Percentiles rank a stretch among this genome's conserved stretches.
phyloP scores from a whole-genome alignment of 2,113 vertebrate species.

The Podarcis raffonei region DNA sequence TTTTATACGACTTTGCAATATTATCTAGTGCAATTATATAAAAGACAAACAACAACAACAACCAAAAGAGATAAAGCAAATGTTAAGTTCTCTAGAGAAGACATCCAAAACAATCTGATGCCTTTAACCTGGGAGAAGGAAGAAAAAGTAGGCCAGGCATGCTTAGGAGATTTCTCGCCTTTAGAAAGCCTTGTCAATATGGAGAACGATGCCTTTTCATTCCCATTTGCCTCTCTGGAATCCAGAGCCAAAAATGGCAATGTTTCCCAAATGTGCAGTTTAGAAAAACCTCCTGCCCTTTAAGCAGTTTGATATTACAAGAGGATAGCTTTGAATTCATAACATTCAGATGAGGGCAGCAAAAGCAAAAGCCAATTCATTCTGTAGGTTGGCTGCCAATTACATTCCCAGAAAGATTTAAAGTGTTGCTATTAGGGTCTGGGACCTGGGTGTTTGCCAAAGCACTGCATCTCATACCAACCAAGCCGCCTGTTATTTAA shows the following conservation, averaged over 20 bases:
- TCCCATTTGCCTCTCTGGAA: neutral
- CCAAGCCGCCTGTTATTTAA: too few species aligned
- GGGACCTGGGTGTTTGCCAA: too few species aligned
- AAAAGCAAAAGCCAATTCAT: neutral
- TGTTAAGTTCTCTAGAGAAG: slow-evolving; percentile 32
- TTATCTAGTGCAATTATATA: slow-evolving; percentile 58
- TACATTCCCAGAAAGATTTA: neutral
- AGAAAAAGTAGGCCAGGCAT: neutral
- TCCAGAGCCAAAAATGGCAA: neutral
- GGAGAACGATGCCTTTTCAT: neutral
- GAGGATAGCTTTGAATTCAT: neutral
- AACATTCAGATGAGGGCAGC: neutral
- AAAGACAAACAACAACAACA: slow-evolving; percentile 46
- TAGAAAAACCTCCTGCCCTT: neutral
- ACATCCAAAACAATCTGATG: slow-evolving; percentile 1
- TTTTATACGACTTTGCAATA: slow-evolving; percentile 73
- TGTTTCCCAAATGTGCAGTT: too few species aligned
- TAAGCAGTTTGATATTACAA: neutral
- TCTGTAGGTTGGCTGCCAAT: neutral
- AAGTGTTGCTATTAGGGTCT: too few species aligned
- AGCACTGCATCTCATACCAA: too few species aligned
- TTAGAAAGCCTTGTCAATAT: neutral
- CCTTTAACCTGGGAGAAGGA: neutral
- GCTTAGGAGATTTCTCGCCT: neutral
- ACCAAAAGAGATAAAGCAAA: slow-evolving; percentile 32